phyloP scores from a whole-genome alignment of 2,888 invertebrate species.

The Andrena praecox region DNA sequence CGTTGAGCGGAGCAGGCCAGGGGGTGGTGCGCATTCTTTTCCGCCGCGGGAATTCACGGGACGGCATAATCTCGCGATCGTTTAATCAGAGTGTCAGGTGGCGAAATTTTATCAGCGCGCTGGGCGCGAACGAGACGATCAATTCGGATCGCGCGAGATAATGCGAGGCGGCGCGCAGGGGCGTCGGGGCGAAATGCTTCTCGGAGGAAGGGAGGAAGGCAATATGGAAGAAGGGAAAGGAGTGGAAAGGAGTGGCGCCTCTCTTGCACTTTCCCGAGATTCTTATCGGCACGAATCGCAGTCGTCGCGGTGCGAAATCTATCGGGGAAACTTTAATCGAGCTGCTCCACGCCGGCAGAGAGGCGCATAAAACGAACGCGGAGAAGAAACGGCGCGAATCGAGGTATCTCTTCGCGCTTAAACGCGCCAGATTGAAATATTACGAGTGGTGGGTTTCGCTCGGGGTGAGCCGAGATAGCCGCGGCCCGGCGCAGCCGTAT shows the following conservation, averaged over 20 bases:
- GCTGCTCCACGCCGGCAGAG: constrained; percentile 2
- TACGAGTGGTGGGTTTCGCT: constrained; percentile 42
- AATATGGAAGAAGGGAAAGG: not conserved
- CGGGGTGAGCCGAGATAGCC: constrained; percentile 21
- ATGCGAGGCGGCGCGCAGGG: constrained; percentile 22
- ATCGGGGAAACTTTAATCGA: constrained; percentile 67
- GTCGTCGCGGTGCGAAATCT: constrained; percentile 55
- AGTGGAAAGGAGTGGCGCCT: constrained; percentile 18
- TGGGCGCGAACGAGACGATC: constrained; percentile 57
- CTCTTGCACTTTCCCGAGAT: constrained; percentile 60
- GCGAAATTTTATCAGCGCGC: constrained; percentile 60
- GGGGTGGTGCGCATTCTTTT: not conserved
- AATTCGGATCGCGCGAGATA: constrained; percentile 64
- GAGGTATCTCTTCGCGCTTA: constrained; percentile 29
- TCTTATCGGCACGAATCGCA: constrained; percentile 56
- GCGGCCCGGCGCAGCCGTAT: constrained; percentile 38
- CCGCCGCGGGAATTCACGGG: constrained; percentile 3
- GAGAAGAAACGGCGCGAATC: constrained; percentile 29
- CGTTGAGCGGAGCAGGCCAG: too few species aligned
- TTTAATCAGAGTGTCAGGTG: constrained; percentile 58
- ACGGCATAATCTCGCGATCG: constrained; percentile 54
- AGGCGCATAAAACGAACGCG: constrained; percentile 43
- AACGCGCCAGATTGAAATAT: constrained; percentile 59
- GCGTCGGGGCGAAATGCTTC: constrained; percentile 17
- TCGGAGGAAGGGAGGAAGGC: constrained; percentile 15